Evolutionary conservation across 2,113 vertebrate species (phyloP), one percentile per base, ranked within the genome.

Genomic region (Pangasianodon gigas): DNA sequence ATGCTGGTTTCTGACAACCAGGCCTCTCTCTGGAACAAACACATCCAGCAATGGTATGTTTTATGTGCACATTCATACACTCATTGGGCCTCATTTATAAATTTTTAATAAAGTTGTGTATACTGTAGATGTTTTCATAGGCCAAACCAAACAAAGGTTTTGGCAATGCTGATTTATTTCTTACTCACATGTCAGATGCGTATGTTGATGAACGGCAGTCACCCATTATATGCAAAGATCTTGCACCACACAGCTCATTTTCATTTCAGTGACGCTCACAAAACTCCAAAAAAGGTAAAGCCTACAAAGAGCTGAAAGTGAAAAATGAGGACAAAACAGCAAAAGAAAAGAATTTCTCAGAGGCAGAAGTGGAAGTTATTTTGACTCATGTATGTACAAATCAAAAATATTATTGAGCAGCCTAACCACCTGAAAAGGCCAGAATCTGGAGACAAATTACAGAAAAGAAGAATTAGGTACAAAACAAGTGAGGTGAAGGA

Each of bases 1-100:
- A 93, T 94, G 32, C 29, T 90, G 46, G 41, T 79, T 74, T 44
- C 71, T 11, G 82, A 67, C 67, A 83, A 44, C 75, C 81, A 80
- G 29, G 67, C n/a, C 11, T 84, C 44, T 32, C 46, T 86, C 56
- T 90, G 88, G 85, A 88, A 91, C 11, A 65, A 89, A 87, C 71
- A 89, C 26, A 69, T 86, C 1, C 88, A 90, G 60, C 91, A 91
- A 81, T 89, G 89, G 91, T 89, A 84, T 62, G 85, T 89, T 29
- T 67, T 37, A 52, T 24, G 6, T 32, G 24, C 29, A 37, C 54
- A 48, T n/a, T 21, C 44, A 14, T 21, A 1, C 0, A 46, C 10
- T 19, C 18, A 83, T 46, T 1, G 2, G 4, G 48, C 32, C 11
- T 44, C 1, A 44, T 56, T 83, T 37, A 26, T 14, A 21, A 41